These are phyloP conservation scores for Drosophila merina DNA, from an alignment of 2,888 invertebrate genomes.

Conservation along the genomic window DNA sequence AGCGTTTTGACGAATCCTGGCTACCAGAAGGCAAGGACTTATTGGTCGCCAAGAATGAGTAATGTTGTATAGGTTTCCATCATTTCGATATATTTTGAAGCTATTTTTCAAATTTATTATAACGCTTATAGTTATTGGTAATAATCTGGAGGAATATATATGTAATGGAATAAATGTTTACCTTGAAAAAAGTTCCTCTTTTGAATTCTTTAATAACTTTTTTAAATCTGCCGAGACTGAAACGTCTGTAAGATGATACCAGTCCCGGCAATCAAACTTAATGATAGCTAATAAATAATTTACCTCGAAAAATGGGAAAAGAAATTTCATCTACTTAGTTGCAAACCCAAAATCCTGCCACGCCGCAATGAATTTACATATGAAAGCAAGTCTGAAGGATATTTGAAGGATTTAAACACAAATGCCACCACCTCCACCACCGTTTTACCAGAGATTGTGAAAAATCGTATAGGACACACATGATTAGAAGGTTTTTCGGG, in stretches of 20 bases:
- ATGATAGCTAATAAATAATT: slow-evolving; percentile 42
- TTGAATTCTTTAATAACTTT: not conserved
- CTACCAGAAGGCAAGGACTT: not conserved
- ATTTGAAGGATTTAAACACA: slow-evolving; percentile 22
- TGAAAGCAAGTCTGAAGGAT: slow-evolving; percentile 20
- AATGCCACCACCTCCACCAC: slow-evolving; percentile 11
- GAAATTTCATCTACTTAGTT: slow-evolving; percentile 24
- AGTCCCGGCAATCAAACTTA: slow-evolving; percentile 15
- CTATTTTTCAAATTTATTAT: slow-evolving; percentile 39
- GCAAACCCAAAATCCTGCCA: slow-evolving; percentile 25
- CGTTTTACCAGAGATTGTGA: slow-evolving; percentile 9
- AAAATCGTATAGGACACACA: slow-evolving; percentile 32
- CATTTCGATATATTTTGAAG: not conserved
- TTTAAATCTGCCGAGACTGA: not conserved
- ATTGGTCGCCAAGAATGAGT: not conserved
- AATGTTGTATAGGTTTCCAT: not conserved
- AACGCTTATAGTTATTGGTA: not conserved
- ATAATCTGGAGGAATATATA: not conserved
- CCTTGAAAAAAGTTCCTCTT: not conserved
- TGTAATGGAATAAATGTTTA: not conserved
- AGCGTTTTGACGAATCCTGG: not conserved
- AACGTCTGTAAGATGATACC: not conserved
- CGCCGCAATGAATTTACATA: slow-evolving; percentile 39
- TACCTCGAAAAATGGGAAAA: slow-evolving; percentile 19
- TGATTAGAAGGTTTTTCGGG: slow-evolving; percentile 21